phyloP scores from a whole-genome alignment of 2,797 vertebrate genomes.

The Pseudomugil tenellus region DNA sequence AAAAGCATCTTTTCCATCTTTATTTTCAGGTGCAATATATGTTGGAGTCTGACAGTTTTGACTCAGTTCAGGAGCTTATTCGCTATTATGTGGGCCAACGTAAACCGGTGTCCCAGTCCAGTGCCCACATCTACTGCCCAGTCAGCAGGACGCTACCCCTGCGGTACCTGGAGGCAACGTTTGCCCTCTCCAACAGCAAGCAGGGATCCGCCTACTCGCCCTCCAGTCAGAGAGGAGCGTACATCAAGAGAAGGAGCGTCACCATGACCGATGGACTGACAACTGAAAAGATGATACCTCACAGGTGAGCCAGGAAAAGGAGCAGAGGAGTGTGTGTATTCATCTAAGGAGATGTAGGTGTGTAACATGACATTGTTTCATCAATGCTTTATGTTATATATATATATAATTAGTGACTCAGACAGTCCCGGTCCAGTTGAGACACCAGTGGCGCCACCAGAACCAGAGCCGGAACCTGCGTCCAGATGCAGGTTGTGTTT shows the following conservation, averaged over 20 bases:
- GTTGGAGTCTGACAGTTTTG: slow-evolving; percentile 93
- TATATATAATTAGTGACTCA: slow-evolving; percentile 72
- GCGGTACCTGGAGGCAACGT: slow-evolving; percentile 97
- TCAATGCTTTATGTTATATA: slow-evolving; percentile 61
- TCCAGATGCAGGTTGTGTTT: slow-evolving; percentile 78
- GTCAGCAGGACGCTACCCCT: slow-evolving; percentile 95
- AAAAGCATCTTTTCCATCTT: neutral
- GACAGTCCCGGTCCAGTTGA: slow-evolving; percentile 76
- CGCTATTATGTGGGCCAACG: slow-evolving; percentile 92
- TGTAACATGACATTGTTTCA: slow-evolving; percentile 28
- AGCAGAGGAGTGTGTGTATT: neutral
- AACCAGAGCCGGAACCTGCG: slow-evolving; percentile 74
- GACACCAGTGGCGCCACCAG: slow-evolving; percentile 69
- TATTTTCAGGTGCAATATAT: slow-evolving; percentile 87
- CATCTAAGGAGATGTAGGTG: neutral
- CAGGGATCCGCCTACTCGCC: slow-evolving; percentile 86
- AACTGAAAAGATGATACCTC: slow-evolving; percentile 91
- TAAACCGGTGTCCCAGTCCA: slow-evolving; percentile 89
- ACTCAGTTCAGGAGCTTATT: slow-evolving; percentile 92
- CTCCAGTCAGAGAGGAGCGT: slow-evolving; percentile 87
- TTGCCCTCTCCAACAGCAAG: slow-evolving; percentile 87
- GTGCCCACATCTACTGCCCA: slow-evolving; percentile 92
- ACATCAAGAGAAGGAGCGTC: slow-evolving; percentile 96
- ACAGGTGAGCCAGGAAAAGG: slow-evolving; percentile 82
- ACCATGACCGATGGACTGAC: slow-evolving; percentile 97